Evolutionary conservation across 1,140 invertebrate genomes (phyloP).

Genomic region (Contarinia nasturtii): DNA sequence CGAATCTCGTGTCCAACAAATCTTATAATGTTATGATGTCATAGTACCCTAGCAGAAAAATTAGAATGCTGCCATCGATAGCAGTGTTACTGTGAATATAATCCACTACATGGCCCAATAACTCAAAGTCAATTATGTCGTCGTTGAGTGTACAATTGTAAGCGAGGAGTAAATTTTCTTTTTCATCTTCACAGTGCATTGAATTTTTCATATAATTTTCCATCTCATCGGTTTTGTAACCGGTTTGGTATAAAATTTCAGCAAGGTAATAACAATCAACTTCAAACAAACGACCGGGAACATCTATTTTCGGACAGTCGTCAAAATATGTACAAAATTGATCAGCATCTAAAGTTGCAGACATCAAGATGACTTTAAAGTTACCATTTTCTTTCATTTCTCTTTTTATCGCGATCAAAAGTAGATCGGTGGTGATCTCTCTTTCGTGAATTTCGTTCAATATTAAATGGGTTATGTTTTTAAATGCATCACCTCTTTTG

Average conservation of each 20-base stretch:
- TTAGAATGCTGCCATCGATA: conserved; percentile 55
- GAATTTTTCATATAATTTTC: no score
- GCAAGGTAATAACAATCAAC: conserved; percentile 68
- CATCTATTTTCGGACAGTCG: conserved; percentile 50
- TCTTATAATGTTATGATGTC: conserved; percentile 67
- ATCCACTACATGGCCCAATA: conserved; percentile 41
- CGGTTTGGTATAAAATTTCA: no score
- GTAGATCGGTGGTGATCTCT: conserved; percentile 81
- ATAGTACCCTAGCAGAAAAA: conserved; percentile 88
- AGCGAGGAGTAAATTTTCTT: conserved; percentile 31
- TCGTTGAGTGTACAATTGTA: conserved; percentile 29
- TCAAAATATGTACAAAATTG: conserved; percentile 65
- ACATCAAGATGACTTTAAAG: conserved; percentile 80
- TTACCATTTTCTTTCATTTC: conserved; percentile 47
- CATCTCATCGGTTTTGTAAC: no score
- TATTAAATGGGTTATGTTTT: conserved; percentile 68
- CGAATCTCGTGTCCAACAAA: conserved; percentile 39
- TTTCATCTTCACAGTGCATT: conserved; percentile 13
- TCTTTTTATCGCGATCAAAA: conserved; percentile 71
- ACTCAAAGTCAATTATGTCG: conserved; percentile 45
- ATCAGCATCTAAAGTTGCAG: conserved; percentile 67
- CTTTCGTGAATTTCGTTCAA: conserved; percentile 92
- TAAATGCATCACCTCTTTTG: no score
- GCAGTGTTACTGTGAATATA: conserved; percentile 38
- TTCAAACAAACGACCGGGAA: conserved; percentile 59